These are phyloP conservation scores for Pheosia gnoma DNA, from an alignment of 2,888 invertebrate genomes.

Conservation along the genomic window DNA sequence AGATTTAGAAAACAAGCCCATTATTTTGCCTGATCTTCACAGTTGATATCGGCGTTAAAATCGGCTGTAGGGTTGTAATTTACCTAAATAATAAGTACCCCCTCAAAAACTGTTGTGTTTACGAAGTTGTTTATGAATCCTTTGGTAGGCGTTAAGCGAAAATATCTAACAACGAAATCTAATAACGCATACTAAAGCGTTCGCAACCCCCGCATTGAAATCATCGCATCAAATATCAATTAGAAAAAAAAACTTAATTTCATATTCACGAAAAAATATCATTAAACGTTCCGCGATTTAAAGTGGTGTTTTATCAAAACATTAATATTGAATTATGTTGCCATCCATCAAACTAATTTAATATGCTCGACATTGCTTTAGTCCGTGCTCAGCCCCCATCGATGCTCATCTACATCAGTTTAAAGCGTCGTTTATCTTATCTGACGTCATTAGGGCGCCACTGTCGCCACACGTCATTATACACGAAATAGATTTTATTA, in stretches of 20 bases:
- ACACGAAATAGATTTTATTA: slow-evolving; percentile 42
- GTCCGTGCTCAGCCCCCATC: slow-evolving; percentile 5
- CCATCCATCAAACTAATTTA: slow-evolving; percentile 80
- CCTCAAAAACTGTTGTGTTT: too few species aligned
- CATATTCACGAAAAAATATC: slow-evolving; percentile 44
- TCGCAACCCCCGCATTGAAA: slow-evolving; percentile 26
- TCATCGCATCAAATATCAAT: slow-evolving; percentile 51
- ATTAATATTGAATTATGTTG: slow-evolving; percentile 79
- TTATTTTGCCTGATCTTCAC: too few species aligned
- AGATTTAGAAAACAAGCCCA: too few species aligned
- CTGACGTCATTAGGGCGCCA: slow-evolving; percentile 62
- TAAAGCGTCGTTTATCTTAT: slow-evolving; percentile 73
- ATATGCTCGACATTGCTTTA: slow-evolving; percentile 55
- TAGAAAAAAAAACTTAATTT: slow-evolving; percentile 45
- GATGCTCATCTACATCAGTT: slow-evolving; percentile 63
- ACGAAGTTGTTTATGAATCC: too few species aligned
- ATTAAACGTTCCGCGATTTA: slow-evolving; percentile 48
- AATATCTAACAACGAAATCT: not conserved
- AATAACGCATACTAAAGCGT: slow-evolving; percentile 21
- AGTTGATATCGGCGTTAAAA: too few species aligned
- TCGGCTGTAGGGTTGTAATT: too few species aligned
- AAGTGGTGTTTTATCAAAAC: slow-evolving; percentile 74
- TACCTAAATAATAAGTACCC: too few species aligned
- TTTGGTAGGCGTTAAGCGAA: too few species aligned
- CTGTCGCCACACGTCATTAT: slow-evolving; percentile 25